A percentile compares a stretch with the other conserved stretches of the same genome.
These are phyloP conservation scores for Martes martes DNA, from an alignment of 2,113 vertebrate species.

Conservation along the genomic window DNA sequence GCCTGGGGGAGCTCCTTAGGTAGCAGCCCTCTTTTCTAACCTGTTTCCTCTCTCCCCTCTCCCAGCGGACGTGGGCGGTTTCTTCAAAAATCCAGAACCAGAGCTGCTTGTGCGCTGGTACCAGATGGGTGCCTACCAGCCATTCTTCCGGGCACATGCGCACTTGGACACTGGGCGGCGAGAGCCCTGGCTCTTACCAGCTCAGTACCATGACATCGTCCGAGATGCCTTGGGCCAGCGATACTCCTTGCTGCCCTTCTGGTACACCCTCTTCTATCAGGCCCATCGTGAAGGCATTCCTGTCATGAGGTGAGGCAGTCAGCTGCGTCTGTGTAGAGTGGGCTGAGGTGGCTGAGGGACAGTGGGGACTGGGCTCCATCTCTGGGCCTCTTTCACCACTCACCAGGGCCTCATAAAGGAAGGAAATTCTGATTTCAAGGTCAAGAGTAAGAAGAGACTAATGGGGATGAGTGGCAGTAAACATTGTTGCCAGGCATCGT, in stretches of 20 bases:
- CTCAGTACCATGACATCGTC: conserved; percentile 87
- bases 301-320: conserved; percentile 87
- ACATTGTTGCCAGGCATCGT: neutral
- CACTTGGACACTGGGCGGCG: conserved; percentile 93
- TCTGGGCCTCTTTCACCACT: neutral
- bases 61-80: conserved; percentile 92
- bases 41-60: neutral
- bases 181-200: conserved; percentile 92
- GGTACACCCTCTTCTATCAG: conserved; percentile 92
- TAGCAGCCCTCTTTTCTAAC: neutral
- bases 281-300: conserved; percentile 86
- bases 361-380: neutral
- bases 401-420: neutral
- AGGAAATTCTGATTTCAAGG: neutral
- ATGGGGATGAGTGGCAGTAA: neutral
- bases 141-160: conserved; percentile 92
- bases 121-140: conserved; percentile 93
- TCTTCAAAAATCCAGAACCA: conserved; percentile 90
- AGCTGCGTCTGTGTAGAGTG: neutral
- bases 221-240: conserved; percentile 87
- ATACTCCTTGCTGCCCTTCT: conserved; percentile 91
- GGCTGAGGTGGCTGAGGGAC: neutral
- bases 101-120: conserved; percentile 95
- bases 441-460: neutral
- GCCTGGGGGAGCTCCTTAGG: neutral